These are phyloP conservation scores for Rutilus rutilus DNA, from an alignment of 2,113 vertebrate species.

Conservation along the genomic window DNA sequence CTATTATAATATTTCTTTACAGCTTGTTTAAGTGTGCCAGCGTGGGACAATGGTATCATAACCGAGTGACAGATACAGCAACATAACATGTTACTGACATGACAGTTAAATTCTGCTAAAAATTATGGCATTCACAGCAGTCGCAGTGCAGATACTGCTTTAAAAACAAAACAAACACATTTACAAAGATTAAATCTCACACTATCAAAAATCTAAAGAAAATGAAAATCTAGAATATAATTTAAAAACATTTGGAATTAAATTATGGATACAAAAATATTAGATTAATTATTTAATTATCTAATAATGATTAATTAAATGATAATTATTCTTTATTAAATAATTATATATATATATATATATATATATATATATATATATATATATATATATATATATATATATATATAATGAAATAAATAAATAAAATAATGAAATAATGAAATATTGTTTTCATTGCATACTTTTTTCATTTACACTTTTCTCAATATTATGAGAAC, in stretches of 20 bases:
- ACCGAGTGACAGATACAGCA: background rate
- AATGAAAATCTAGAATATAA: background rate
- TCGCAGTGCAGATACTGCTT: background rate
- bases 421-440: background rate
- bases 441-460: no score
- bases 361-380: no score
- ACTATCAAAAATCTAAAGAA: background rate
- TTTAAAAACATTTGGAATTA: background rate
- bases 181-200: background rate
- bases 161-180: background rate
- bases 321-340: background rate
- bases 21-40: slow-evolving; percentile 12
- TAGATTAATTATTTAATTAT: background rate
- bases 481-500: no score
- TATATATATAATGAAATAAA: no score
- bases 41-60: slow-evolving; percentile 6
- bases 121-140: background rate
- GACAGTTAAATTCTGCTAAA: background rate
- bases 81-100: background rate
- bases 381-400: no score
- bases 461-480: no score
- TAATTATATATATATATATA: no score
- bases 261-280: background rate
- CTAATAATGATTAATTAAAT: background rate
- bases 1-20: slow-evolving; percentile 13